Conservation (phyloP, 2,113 vertebrate genomes). For the Sceloporus undulatus region DNA sequence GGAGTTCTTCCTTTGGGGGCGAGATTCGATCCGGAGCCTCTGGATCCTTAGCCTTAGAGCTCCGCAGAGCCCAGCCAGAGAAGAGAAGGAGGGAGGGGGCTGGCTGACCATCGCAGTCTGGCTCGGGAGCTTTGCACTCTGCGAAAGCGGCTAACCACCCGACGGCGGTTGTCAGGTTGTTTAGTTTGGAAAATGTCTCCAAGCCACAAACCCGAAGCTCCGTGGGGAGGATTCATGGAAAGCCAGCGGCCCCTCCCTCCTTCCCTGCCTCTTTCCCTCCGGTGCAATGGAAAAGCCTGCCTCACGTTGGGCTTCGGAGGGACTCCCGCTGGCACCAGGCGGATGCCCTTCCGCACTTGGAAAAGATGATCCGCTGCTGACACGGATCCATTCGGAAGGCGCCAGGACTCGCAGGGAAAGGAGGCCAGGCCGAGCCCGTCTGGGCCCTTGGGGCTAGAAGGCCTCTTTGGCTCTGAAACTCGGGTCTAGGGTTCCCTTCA, state of each 20-base stretch:
- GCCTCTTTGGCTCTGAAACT: no score
- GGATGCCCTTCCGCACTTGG: neutral
- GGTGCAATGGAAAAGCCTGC: neutral
- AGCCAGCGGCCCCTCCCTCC: neutral
- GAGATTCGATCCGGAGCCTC: no score
- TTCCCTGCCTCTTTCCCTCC: neutral
- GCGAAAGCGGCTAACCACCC: neutral
- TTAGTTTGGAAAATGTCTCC: conserved; percentile 14
- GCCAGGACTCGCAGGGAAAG: neutral
- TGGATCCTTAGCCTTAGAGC: no score
- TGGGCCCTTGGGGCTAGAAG: no score
- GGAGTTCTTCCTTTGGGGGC: no score
- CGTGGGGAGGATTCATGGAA: neutral
- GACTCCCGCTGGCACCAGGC: neutral
- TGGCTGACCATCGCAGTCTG: neutral
- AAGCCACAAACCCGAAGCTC: conserved; percentile 27
- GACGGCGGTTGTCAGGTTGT: neutral
- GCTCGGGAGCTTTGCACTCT: neutral
- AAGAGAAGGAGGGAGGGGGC: no score
- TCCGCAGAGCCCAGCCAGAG: no score
- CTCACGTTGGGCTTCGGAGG: neutral
- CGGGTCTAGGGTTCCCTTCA: no score
- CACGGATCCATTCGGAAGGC: neutral
- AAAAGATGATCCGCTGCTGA: conserved; percentile 17
- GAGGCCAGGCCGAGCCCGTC: neutral